Evolutionary conservation across 2,113 vertebrate genomes (phyloP), one percentile per base, ranked within the genome.

Genomic region (Peromyscus californicus): DNA sequence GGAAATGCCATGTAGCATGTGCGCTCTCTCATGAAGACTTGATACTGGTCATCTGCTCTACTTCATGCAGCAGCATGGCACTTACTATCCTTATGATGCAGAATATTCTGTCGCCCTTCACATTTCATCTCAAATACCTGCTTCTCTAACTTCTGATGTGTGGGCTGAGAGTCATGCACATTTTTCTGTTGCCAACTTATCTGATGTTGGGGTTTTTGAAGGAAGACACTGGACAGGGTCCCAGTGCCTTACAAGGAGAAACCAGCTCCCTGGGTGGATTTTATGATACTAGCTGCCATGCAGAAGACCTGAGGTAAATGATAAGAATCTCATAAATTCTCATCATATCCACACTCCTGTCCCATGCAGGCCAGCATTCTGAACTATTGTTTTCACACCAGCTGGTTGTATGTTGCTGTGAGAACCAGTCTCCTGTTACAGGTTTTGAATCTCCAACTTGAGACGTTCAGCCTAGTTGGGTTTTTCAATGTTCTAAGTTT

Each of bases 121-220:
- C 8, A 19, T 15, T 84, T 80, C 26, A 15, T 59, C 21, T 59
- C 75, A 33, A 26, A 8, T 51, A 19, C 8, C 15, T 42, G 8
- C 63, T 67, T 36, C 12, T 92, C 36, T 29, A 24, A 5, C 21
- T 45, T 63, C 11, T 36, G 45, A 31, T 17, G 4, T 0, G 15
- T 15, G 8, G 0, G 9, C 31, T 54, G 1, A 83, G 5, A 2
- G 7, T 15, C 16, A n/a, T 4, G 11, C 29, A 22, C 31, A 16
- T n/a, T 57, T 80, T 13, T 82, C n/a, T 42, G 51, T 51, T 45
- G 21, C 42, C 9, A n/a, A 61, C 0, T 0, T 0, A 74, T 65
- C 75, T 59, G 12, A 87, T 29, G 63, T 45, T 45, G 26, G 36
- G 29, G 7, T 65, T 42, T 54, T 5, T 65, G 16, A 42, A 54